These are phyloP conservation scores for Buphagus erythrorhynchus DNA, from an alignment of 2,797 vertebrate genomes.

Conservation along the genomic window DNA sequence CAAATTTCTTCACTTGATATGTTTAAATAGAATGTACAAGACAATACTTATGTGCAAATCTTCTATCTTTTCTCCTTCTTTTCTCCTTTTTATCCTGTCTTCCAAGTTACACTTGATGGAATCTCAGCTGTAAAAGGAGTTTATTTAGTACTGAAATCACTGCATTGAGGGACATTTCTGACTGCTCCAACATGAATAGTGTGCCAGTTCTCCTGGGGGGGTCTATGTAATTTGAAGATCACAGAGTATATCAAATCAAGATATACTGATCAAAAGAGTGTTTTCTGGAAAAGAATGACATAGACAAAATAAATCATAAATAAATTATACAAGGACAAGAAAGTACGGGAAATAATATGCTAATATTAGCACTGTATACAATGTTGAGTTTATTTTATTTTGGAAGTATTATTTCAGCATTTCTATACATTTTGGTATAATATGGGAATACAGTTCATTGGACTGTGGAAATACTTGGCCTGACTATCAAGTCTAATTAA, in stretches of 20 bases:
- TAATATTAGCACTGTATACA: neutral
- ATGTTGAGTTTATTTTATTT: neutral
- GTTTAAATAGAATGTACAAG: neutral
- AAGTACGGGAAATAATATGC: neutral
- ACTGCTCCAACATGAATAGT: neutral
- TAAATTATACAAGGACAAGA: neutral
- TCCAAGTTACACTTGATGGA: neutral
- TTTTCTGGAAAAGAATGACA: neutral
- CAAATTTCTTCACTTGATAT: neutral
- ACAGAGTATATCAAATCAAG: neutral
- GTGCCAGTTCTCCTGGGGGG: fast-evolving
- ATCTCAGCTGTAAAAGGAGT: neutral
- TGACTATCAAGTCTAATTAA: neutral
- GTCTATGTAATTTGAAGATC: neutral
- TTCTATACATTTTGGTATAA: neutral
- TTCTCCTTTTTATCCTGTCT: neutral
- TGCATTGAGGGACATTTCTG: neutral
- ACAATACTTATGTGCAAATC: neutral
- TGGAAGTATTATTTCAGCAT: neutral
- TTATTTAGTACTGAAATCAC: neutral
- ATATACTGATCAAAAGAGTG: neutral
- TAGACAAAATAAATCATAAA: neutral
- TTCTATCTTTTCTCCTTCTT: neutral
- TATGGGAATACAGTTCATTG: neutral
- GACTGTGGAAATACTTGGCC: neutral